Conservation (phyloP, 1,140 invertebrate species). For the Tetraneura akinire region DNA sequence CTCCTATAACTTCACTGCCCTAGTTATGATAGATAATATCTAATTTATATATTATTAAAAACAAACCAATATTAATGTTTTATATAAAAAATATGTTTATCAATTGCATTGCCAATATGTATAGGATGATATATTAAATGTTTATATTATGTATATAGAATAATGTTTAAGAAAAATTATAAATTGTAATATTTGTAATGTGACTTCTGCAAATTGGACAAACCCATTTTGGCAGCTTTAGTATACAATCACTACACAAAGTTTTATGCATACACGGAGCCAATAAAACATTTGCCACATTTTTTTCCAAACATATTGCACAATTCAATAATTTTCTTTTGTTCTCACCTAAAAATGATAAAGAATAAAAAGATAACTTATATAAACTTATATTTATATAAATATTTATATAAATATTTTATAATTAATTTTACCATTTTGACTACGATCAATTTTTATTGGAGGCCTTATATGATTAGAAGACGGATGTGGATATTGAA, state of each 20-base stretch:
- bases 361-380: no score
- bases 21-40: no score
- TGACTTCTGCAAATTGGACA: conserved; percentile 1
- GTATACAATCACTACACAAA: neutral
- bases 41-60: no score
- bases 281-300: neutral
- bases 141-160: no score
- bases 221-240: neutral
- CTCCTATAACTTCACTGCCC: no score
- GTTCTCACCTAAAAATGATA: neutral
- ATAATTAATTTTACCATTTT: conserved; percentile 9
- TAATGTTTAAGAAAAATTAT: no score
- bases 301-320: conserved; percentile 1
- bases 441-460: neutral
- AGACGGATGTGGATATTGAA: neutral
- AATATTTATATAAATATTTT: neutral
- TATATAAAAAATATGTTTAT: no score
- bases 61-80: no score
- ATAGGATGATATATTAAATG: no score
- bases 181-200: neutral
- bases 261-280: neutral
- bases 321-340: neutral
- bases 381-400: neutral
- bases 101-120: no score
- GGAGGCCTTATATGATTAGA: neutral